Evolutionary conservation across 2,113 vertebrate genomes (phyloP), one percentile per base, ranked within the genome.

Genomic region (Elachura formosa): DNA sequence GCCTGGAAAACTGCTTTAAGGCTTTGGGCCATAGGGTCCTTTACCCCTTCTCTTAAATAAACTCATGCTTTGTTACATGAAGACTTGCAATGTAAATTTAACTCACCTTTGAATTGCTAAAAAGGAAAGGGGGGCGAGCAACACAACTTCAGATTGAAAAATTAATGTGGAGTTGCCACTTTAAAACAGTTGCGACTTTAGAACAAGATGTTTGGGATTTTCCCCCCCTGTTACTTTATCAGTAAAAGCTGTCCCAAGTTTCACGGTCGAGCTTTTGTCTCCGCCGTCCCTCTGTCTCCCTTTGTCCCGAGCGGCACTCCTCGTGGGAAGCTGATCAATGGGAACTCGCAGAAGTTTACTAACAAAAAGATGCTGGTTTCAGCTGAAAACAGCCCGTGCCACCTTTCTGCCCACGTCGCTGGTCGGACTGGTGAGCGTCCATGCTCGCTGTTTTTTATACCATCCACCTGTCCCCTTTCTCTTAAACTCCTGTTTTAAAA

Each of bases 181-280:
- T 73, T n/a, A 69, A 72, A 91, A 80, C 49, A 29, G 49, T 74
- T 69, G 43, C 6, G 12, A 69, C 66, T 86, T 92, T 49, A 38
- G 67, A 77, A 72, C 26, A 54, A 81, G 64, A 51, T 12, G 43
- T 48, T 74, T 19, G 16, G 46, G 45, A 23, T 14, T 23, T 46
- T 1, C 1, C 1, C 7, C 1, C 11, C 6, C 24, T 0, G 41
- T 31, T 46, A 54, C 23, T 89, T 71, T 68, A 62, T 23, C 84
- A 52, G 93, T 66, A 81, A 78, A 63, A 2, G 48, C 81, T 72
- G 38, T 51, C 55, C 72, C 33, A 46, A 66, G 92, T 89, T 85
- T 85, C 68, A 26, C 5, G 76, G 88, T 82, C 15, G 83, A 90
- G 90, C 96, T 95, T 93, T 96, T 97, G 93, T 97, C 68, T 84